Evolutionary conservation across 1,140 invertebrate genomes (phyloP).

Genomic region (Phocides pigmalion): DNA sequence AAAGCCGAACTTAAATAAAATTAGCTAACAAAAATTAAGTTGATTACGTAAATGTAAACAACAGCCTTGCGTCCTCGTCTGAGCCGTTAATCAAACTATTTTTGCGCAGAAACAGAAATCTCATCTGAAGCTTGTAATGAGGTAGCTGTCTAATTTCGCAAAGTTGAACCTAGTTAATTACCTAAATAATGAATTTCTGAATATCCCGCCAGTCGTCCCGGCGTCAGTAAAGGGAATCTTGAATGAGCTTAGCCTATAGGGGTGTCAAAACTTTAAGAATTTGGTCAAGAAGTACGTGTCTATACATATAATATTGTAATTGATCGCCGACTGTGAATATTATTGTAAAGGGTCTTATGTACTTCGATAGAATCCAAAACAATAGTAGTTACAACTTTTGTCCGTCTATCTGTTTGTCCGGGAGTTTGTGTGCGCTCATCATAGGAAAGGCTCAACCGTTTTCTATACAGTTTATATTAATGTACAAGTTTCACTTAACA

Average conservation of each 20-base stretch:
- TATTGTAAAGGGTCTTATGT: too few species aligned
- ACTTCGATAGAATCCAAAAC: too few species aligned
- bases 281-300: too few species aligned
- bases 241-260: conserved; percentile 6
- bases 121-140: conserved; percentile 23
- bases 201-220: conserved; percentile 22
- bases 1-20: background rate
- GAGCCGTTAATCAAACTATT: conserved; percentile 18
- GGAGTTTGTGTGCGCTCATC: too few species aligned
- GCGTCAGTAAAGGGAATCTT: conserved; percentile 24
- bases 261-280: background rate
- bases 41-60: background rate
- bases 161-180: conserved; percentile 30
- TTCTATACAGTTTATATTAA: too few species aligned
- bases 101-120: conserved; percentile 6
- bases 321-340: too few species aligned
- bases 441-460: too few species aligned
- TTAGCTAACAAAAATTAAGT: background rate
- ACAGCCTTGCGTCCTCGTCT: background rate
- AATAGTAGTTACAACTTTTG: too few species aligned
- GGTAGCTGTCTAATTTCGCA: conserved; percentile 29
- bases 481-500: too few species aligned
- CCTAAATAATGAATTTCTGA: conserved; percentile 31
- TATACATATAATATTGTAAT: too few species aligned
- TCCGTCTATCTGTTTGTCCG: too few species aligned